phyloP scores from a whole-genome alignment of 2,888 invertebrate species.

The Cosmia pyralina region DNA sequence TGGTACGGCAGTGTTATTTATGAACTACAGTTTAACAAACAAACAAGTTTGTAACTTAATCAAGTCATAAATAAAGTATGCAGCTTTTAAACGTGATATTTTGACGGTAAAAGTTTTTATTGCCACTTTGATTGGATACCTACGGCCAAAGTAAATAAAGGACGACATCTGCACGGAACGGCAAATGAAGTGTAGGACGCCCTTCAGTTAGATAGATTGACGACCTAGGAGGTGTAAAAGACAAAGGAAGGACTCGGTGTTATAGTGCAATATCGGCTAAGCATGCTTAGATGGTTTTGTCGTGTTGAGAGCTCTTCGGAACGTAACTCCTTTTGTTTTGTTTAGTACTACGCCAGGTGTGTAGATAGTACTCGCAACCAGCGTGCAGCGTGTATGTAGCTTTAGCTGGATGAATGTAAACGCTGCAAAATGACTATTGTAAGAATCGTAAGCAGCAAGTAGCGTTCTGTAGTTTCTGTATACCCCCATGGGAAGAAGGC shows the following conservation, averaged over 20 bases:
- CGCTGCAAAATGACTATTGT: not conserved
- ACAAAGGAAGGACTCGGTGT: too few species aligned
- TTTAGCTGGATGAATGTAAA: not conserved
- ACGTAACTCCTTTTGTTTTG: too few species aligned
- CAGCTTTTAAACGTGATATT: constrained; percentile 41
- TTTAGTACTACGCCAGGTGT: not conserved
- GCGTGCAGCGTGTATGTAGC: not conserved
- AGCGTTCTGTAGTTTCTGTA: not conserved
- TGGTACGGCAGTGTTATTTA: constrained; percentile 38
- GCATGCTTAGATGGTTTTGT: not conserved
- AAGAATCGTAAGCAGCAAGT: not conserved
- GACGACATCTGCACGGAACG: constrained; percentile 34
- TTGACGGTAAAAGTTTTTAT: constrained; percentile 43
- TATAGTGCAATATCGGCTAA: not conserved
- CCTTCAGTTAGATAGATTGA: constrained; percentile 4
- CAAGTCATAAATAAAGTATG: constrained; percentile 43
- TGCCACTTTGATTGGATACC: constrained; percentile 40
- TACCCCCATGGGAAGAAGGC: not conserved
- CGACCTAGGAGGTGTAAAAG: not conserved
- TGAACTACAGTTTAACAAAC: constrained; percentile 32
- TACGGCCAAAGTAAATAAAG: constrained; percentile 33
- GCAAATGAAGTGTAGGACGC: constrained; percentile 18
- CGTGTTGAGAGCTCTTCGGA: not conserved
- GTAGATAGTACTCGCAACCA: not conserved
- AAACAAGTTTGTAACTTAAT: constrained; percentile 28